These are phyloP conservation scores for Zootermopsis nevadensis DNA, from an alignment of 2,888 invertebrate species.

Conservation along the genomic window DNA sequence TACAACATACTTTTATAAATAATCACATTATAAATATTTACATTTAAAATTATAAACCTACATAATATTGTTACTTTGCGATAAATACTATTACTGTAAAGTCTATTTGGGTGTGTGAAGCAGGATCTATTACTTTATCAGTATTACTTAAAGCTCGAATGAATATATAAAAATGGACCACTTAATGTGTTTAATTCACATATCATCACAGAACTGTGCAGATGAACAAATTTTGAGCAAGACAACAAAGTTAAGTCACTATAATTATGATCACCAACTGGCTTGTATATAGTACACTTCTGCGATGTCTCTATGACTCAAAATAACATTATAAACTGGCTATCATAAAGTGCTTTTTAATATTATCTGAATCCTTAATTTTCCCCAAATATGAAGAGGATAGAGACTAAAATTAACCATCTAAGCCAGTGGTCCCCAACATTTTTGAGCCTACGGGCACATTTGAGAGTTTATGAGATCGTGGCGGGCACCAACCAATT, in stretches of 20 bases:
- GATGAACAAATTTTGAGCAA: neutral
- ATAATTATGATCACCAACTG: too few species aligned
- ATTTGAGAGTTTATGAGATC: too few species aligned
- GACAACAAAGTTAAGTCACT: neutral
- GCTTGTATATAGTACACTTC: too few species aligned
- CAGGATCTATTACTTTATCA: neutral
- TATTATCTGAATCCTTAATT: too few species aligned
- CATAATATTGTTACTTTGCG: neutral
- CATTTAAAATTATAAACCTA: constrained; percentile 29
- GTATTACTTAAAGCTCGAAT: neutral
- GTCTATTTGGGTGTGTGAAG: constrained; percentile 28
- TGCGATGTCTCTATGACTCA: too few species aligned
- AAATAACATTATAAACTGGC: too few species aligned
- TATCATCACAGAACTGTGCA: neutral
- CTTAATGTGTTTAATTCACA: neutral
- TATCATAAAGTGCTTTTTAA: too few species aligned
- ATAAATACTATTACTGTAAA: constrained; percentile 19
- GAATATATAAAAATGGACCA: constrained; percentile 2
- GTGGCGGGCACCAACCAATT: too few species aligned
- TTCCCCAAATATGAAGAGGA: too few species aligned
- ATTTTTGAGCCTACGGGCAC: too few species aligned
- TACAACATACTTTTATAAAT: neutral
- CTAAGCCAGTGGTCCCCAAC: too few species aligned
- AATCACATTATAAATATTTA: constrained; percentile 36
- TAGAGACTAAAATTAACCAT: too few species aligned